A percentile compares a stretch with the other conserved stretches of the same genome.
Conservation (phyloP, 1,140 invertebrate species). For the Dryas iulia region DNA sequence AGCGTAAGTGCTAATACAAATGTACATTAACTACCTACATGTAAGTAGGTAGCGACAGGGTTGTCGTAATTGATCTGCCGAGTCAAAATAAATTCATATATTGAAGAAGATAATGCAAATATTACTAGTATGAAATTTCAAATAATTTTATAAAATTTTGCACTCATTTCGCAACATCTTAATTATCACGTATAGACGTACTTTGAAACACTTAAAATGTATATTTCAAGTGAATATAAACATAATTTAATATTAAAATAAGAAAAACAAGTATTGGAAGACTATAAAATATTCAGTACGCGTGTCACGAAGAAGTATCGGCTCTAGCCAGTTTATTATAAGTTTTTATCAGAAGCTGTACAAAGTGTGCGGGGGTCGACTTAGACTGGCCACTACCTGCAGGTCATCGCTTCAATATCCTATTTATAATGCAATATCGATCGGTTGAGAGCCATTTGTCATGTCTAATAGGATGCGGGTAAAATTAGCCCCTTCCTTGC, state of each 20-base stretch:
- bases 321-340: background rate
- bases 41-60: too few relatives aligned
- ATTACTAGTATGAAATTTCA: too few relatives aligned
- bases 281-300: background rate
- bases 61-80: too few relatives aligned
- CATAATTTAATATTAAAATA: background rate
- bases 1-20: too few relatives aligned
- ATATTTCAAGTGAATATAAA: too few relatives aligned
- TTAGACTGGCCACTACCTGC: slow-evolving; percentile 9
- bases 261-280: background rate
- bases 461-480: slow-evolving; percentile 34
- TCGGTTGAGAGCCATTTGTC: slow-evolving; percentile 32
- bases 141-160: too few relatives aligned
- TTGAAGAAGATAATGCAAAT: too few relatives aligned
- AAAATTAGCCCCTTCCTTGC: slow-evolving; percentile 8
- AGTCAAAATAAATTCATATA: background rate
- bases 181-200: too few relatives aligned
- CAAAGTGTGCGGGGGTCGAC: background rate
- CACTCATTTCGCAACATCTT: too few relatives aligned
- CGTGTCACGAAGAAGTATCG: background rate
- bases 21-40: too few relatives aligned
- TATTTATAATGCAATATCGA: slow-evolving; percentile 50
- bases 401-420: slow-evolving; percentile 39
- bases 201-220: too few relatives aligned
- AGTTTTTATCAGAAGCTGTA: background rate